phyloP scores from a whole-genome alignment of 37 sponge, comb jelly and placozoan genomes.

The Haliclona indistincta region DNA sequence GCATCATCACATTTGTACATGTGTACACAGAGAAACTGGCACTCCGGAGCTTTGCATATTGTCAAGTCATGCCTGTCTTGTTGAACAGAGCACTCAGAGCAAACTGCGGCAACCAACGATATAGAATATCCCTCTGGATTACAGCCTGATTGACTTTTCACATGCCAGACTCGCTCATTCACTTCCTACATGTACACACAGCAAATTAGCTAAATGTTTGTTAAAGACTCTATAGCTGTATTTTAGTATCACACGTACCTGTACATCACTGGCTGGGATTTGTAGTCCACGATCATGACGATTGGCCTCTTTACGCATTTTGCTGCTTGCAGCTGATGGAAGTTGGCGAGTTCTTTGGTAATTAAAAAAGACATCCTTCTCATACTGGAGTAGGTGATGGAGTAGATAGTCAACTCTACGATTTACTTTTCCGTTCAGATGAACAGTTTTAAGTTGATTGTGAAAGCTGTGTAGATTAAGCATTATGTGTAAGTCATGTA shows the following conservation, averaged over 20 bases:
- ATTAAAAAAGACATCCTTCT: constrained; percentile 25
- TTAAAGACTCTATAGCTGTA: too few relatives aligned
- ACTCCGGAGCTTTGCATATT: constrained; percentile 14
- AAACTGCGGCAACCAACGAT: not conserved
- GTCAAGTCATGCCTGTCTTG: too few relatives aligned
- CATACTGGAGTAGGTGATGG: constrained; percentile 20
- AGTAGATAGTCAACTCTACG: constrained; percentile 38
- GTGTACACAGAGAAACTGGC: constrained; percentile 17
- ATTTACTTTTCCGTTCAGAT: constrained; percentile 40
- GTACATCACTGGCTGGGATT: not conserved
- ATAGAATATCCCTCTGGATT: not conserved
- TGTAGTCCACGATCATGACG: constrained; percentile 19
- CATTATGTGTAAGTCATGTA: not conserved
- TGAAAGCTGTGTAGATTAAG: constrained; percentile 30
- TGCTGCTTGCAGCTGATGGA: not conserved
- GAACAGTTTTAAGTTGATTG: constrained; percentile 34
- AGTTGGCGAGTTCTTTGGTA: not conserved
- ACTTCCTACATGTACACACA: not conserved
- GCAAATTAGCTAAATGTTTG: too few relatives aligned
- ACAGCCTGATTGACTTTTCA: constrained; percentile 12
- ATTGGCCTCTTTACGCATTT: not conserved
- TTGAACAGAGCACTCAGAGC: not conserved
- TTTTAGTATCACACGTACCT: constrained; percentile 2
- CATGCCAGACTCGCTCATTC: constrained; percentile 12
- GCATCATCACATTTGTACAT: constrained; percentile 28